Evolutionary conservation across 2,113 vertebrate species (phyloP), one percentile per base, ranked within the genome.

Genomic region (Oxyura jamaicensis): DNA sequence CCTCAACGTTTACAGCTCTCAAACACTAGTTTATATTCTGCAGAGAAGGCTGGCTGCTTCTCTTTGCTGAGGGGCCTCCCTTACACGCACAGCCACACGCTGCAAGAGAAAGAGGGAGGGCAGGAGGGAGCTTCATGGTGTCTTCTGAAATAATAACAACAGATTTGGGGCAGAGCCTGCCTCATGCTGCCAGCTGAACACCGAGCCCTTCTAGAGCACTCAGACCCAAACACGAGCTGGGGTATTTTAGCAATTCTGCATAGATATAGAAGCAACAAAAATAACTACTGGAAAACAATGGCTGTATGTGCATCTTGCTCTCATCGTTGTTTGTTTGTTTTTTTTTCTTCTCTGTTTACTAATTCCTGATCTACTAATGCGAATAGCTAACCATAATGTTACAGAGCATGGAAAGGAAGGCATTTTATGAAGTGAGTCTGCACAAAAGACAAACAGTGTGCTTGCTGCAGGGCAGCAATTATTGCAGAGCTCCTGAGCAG

Each of bases 231-330:
- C 28, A 18, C 3, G 26, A 25, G 5, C 66, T 67, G 87, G 42
- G 75, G 55, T 23, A 95, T 83, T 85, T 83, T 42, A 93, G 46
- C 25, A 68, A 72, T 89, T 87, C 58, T 85, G n/a, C n/a, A 35
- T 17, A 60, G 7, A 46, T 67, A 91, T 4, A 84, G 55, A 83
- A 80, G 41, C 7, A 66, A 77, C 36, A 79, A 71, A 93, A 97
- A 58, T 35, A 91, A 58, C 50, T 53, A 11, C 31, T 29, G 39
- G 75, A 53, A 74, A 83, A 69, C 50, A 87, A 92, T 23, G 44
- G 48, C n/a, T 91, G 2, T 60, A 39, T 41, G 26, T 33, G 4
- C 44, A 42, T 50, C n/a, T 36, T 46, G 41, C 42, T 72, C 72
- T 88, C n/a, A 48, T 11, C 46, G 10, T n/a, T 48, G 36, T 39